Conservation (phyloP, 2,888 invertebrate genomes). For the Stegophylla sp. region DNA sequence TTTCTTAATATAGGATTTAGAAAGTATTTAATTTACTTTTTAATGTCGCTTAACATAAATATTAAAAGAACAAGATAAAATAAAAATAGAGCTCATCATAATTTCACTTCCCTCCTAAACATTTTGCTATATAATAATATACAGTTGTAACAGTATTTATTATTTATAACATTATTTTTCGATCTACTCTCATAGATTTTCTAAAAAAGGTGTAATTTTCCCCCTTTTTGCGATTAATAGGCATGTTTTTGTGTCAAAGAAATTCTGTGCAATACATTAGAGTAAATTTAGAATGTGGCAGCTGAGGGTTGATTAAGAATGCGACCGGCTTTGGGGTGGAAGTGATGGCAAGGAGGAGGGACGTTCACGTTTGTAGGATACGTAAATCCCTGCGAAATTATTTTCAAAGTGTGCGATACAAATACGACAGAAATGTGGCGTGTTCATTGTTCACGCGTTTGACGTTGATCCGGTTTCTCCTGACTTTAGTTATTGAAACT, state of each 20-base stretch:
- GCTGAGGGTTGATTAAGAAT: constrained; percentile 56
- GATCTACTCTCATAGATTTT: too few relatives aligned
- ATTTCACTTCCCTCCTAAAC: too few relatives aligned
- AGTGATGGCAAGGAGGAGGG: not conserved
- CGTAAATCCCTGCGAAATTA: constrained; percentile 41
- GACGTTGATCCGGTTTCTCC: constrained; percentile 52
- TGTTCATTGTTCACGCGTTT: constrained; percentile 37
- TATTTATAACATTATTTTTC: too few relatives aligned
- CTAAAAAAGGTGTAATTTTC: not conserved
- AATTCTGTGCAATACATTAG: not conserved
- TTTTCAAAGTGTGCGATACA: constrained; percentile 33
- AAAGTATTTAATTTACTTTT: too few relatives aligned
- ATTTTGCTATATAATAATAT: too few relatives aligned
- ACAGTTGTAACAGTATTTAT: too few relatives aligned
- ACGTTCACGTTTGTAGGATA: not conserved
- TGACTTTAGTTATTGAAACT: constrained; percentile 51
- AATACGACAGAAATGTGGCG: constrained; percentile 41
- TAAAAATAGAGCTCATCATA: too few relatives aligned
- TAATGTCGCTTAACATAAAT: too few relatives aligned
- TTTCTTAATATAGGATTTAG: too few relatives aligned
- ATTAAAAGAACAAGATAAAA: too few relatives aligned
- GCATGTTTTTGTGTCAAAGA: not conserved
- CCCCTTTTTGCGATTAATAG: not conserved
- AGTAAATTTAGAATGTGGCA: constrained; percentile 39
- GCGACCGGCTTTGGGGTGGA: not conserved